A percentile compares a stretch with the other conserved stretches of the same genome.
Conservation (phyloP, 1,140 invertebrate species). For the Steinernema feltiae region DNA sequence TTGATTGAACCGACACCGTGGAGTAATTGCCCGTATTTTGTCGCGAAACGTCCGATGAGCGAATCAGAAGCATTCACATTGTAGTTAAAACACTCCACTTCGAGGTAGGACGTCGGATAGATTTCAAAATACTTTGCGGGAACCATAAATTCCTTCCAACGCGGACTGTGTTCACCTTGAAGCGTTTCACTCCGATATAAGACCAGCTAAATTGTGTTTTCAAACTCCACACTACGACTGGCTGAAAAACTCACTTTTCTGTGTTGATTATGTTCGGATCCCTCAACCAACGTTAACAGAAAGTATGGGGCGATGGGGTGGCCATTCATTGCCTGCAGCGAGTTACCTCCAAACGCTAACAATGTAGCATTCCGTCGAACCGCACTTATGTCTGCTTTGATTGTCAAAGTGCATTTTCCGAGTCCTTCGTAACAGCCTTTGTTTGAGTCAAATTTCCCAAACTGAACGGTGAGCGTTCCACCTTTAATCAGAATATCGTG, state of each 20-base stretch:
- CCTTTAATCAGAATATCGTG: neutral
- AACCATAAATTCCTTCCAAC: conserved; percentile 39
- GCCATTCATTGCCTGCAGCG: neutral
- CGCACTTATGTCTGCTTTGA: neutral
- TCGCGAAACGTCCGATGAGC: conserved; percentile 38
- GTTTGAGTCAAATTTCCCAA: neutral
- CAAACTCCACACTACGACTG: conserved; percentile 12
- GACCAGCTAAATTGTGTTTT: conserved; percentile 45
- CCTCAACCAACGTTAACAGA: conserved; percentile 36
- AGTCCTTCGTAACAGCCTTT: neutral
- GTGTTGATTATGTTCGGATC: conserved; percentile 14
- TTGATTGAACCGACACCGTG: conserved; percentile 24
- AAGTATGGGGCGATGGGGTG: conserved; percentile 36
- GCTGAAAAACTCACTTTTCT: conserved; percentile 9
- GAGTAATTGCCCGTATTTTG: conserved; percentile 41
- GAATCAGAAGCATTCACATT: conserved; percentile 33
- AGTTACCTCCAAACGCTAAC: neutral
- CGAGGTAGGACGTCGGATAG: conserved; percentile 38
- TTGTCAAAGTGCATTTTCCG: neutral
- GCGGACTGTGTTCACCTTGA: conserved; percentile 26
- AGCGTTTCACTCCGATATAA: conserved; percentile 40
- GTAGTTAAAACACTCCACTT: conserved; percentile 36
- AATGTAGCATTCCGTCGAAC: neutral
- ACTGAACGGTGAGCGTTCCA: neutral
- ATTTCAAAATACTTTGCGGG: conserved; percentile 43